Conservation (phyloP, 2,797 vertebrate genomes). For the Lepilemur ruficaudatus region DNA sequence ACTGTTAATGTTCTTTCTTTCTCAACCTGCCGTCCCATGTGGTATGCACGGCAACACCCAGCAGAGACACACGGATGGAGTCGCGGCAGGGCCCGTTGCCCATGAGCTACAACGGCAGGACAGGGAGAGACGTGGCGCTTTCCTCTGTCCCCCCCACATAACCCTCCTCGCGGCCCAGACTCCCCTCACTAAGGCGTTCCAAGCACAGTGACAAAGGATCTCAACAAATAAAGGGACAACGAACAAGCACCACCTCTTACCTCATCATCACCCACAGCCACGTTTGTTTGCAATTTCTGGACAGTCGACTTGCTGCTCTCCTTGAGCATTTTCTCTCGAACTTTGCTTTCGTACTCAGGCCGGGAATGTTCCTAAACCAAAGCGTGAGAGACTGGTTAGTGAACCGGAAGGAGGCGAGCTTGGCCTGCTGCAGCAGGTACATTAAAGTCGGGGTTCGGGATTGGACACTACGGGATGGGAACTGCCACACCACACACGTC, state of each 20-base stretch:
- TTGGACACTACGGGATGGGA: background rate
- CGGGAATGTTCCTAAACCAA: conserved; percentile 90
- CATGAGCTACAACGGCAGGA: background rate
- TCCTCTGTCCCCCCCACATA: background rate
- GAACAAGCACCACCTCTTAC: conserved; percentile 77
- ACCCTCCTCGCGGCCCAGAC: background rate
- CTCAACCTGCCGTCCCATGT: background rate
- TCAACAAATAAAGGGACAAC: background rate
- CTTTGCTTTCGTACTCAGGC: conserved; percentile 94
- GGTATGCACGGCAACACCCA: background rate
- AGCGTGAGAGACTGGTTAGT: background rate
- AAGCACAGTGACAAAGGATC: background rate
- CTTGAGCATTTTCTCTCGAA: conserved; percentile 90
- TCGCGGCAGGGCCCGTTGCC: background rate
- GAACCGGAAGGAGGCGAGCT: background rate
- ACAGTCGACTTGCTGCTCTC: conserved; percentile 24
- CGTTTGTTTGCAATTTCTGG: conserved; percentile 82
- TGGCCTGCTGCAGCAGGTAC: conserved; percentile 17
- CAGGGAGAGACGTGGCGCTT: background rate
- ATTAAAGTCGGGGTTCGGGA: conserved; percentile 1
- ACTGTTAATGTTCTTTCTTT: background rate
- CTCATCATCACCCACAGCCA: conserved; percentile 86
- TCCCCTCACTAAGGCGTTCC: background rate
- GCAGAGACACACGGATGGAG: background rate
- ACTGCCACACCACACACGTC: conserved; percentile 51